phyloP scores from a whole-genome alignment of 2,113 vertebrate genomes.

The Neoarius graeffei region DNA sequence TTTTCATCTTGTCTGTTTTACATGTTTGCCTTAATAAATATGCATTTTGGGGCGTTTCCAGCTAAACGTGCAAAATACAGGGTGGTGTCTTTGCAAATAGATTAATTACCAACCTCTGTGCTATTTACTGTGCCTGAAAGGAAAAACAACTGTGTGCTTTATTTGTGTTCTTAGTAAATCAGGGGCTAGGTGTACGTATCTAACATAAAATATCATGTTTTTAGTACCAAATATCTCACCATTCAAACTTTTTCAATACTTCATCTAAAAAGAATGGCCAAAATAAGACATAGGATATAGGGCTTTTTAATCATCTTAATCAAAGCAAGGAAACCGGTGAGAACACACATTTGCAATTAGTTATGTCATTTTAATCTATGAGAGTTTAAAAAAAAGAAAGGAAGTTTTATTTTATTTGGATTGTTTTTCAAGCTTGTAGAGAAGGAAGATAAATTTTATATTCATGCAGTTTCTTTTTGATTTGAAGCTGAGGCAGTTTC shows the following conservation, averaged over 20 bases:
- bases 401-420: constrained; percentile 55
- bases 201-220: background rate
- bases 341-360: constrained; percentile 62
- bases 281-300: constrained; percentile 32
- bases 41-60: background rate
- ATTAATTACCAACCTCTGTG: background rate
- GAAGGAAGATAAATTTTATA: constrained; percentile 61
- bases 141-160: too few relatives aligned
- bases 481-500: constrained; percentile 57
- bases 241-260: background rate
- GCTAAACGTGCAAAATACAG: background rate
- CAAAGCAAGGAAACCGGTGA: constrained; percentile 59
- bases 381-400: constrained; percentile 49
- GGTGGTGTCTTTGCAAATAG: background rate
- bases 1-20: background rate
- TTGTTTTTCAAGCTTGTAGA: constrained; percentile 61
- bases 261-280: background rate
- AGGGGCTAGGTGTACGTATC: background rate
- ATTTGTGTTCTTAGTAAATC: background rate
- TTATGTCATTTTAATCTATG: constrained; percentile 66
- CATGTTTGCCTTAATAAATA: background rate
- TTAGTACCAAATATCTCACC: background rate
- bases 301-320: constrained; percentile 57
- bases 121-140: background rate
- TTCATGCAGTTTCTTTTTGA: constrained; percentile 60